These are phyloP conservation scores for Sminthurinus aureus DNA, from an alignment of 2,888 invertebrate genomes.

Conservation along the genomic window DNA sequence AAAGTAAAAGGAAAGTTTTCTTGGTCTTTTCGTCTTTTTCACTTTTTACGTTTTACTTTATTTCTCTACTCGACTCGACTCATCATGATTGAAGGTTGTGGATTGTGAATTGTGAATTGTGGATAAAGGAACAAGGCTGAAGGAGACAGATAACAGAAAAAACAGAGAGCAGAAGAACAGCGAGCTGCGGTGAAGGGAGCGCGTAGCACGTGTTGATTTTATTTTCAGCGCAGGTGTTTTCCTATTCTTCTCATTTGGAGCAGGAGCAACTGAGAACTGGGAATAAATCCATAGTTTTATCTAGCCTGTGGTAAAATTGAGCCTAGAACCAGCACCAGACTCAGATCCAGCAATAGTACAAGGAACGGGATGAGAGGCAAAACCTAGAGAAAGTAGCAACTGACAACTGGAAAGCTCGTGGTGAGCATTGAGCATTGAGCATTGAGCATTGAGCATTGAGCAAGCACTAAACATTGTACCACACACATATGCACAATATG, in stretches of 20 bases:
- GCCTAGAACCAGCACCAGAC: neutral
- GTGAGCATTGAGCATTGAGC: too few relatives aligned
- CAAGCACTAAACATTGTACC: too few relatives aligned
- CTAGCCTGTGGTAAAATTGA: too few relatives aligned
- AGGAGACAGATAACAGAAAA: neutral
- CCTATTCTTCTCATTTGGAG: neutral
- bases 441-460: too few relatives aligned
- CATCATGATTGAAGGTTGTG: neutral
- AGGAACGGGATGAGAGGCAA: too few relatives aligned
- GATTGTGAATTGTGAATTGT: neutral
- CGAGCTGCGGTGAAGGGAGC: too few relatives aligned
- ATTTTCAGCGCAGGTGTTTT: neutral
- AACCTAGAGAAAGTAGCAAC: too few relatives aligned
- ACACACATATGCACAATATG: too few relatives aligned
- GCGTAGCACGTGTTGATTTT: constrained; percentile 4
- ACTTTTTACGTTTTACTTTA: neutral
- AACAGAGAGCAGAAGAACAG: too few relatives aligned
- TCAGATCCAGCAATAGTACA: neutral
- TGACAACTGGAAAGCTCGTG: too few relatives aligned
- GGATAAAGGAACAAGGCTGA: neutral
- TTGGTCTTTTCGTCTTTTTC: neutral
- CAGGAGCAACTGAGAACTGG: neutral
- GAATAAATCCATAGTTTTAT: too few relatives aligned
- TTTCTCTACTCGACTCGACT: neutral
- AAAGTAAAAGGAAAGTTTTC: neutral